Conservation (phyloP, 2,888 invertebrate species). For the Ophioninae sp. region DNA sequence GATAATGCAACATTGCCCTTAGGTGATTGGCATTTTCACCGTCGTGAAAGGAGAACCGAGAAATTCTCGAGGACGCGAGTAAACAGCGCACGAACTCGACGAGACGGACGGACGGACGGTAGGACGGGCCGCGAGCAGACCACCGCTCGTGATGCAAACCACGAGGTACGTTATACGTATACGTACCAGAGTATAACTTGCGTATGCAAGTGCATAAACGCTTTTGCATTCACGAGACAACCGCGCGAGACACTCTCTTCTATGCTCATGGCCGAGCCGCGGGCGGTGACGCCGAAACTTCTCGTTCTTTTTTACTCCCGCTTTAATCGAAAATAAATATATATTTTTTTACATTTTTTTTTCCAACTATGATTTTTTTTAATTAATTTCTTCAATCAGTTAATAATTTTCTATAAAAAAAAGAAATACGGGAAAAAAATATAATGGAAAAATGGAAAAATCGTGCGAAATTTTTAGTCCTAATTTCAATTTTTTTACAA, state of each 20-base stretch:
- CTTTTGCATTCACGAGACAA: slow-evolving; percentile 55
- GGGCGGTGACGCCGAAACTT: slow-evolving; percentile 50
- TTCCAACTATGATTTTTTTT: no score
- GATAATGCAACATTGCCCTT: background rate
- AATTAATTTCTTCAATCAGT: no score
- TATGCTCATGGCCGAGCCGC: slow-evolving; percentile 21
- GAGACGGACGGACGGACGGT: background rate
- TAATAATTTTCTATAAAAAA: no score
- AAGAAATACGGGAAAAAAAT: no score
- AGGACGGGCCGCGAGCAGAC: slow-evolving; percentile 25
- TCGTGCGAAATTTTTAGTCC: no score
- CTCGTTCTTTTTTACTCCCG: no score
- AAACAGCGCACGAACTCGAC: slow-evolving; percentile 22
- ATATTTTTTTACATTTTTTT: no score
- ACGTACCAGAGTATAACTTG: slow-evolving; percentile 46
- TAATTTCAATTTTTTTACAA: no score
- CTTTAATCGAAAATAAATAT: no score
- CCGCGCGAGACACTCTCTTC: slow-evolving; percentile 33
- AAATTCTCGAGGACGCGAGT: slow-evolving; percentile 22
- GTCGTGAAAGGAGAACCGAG: slow-evolving; percentile 2
- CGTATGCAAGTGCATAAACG: slow-evolving; percentile 63
- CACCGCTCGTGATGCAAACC: slow-evolving; percentile 30
- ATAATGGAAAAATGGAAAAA: no score
- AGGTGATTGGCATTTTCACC: slow-evolving; percentile 1
- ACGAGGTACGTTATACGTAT: slow-evolving; percentile 39